phyloP scores from a whole-genome alignment of 2,888 invertebrate genomes.

The Pyrochroa serraticornis region DNA sequence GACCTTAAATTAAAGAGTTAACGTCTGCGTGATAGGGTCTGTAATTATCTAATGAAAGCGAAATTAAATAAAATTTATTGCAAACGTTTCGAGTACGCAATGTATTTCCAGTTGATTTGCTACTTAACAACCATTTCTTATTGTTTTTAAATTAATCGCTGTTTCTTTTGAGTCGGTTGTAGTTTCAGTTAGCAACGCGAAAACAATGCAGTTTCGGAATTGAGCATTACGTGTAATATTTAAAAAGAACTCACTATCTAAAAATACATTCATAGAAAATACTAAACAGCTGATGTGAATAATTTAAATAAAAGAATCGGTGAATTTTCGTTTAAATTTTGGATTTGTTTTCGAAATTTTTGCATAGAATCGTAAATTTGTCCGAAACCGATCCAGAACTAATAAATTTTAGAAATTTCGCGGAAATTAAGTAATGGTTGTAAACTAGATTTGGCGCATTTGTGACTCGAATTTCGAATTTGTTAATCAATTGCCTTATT shows the following conservation, averaged over 20 bases:
- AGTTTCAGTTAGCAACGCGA: conserved; percentile 10
- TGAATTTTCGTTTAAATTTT: neutral
- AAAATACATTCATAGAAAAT: conserved; percentile 13
- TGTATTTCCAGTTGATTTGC: too few relatives aligned
- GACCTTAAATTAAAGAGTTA: too few relatives aligned
- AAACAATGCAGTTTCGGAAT: conserved; percentile 11
- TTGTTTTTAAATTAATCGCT: conserved; percentile 20
- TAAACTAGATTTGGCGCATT: neutral
- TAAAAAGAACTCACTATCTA: conserved; percentile 18
- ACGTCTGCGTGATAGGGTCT: too few relatives aligned
- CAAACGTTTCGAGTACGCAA: too few relatives aligned
- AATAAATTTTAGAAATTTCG: neutral
- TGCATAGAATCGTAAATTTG: neutral
- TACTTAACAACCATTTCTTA: neutral
- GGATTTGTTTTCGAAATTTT: conserved; percentile 1
- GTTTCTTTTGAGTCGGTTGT: conserved; percentile 4
- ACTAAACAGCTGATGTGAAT: conserved; percentile 17
- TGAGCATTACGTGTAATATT: conserved; percentile 5
- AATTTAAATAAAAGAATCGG: conserved; percentile 11
- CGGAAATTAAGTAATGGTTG: neutral
- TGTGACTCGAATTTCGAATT: neutral
- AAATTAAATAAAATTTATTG: too few relatives aligned
- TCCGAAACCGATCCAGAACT: neutral
- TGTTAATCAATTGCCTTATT: conserved; percentile 14
- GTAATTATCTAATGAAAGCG: too few relatives aligned